A percentile compares a stretch with the other conserved stretches of the same genome.
Conservation (phyloP, 2,113 vertebrate genomes). For the Felis chaus region DNA sequence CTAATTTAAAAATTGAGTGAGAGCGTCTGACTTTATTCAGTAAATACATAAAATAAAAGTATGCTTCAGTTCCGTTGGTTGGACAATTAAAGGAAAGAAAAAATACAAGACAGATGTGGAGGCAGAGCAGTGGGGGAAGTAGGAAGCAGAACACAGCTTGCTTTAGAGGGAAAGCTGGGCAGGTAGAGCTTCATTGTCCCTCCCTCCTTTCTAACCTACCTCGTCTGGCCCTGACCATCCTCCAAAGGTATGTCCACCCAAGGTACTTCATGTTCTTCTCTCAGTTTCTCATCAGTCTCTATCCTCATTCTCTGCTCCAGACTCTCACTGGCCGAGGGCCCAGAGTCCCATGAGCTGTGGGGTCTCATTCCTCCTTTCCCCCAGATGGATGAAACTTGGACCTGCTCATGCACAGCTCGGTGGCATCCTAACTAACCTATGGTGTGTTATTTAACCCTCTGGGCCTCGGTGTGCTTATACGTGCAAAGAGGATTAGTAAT, state of each 20-base stretch:
- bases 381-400: not conserved
- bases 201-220: not conserved
- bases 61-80: not conserved
- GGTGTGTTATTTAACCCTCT: not conserved
- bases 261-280: not conserved
- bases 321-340: not conserved
- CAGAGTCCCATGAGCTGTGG: not conserved
- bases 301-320: not conserved
- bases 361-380: not conserved
- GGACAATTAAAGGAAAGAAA: not conserved
- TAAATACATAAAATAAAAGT: not conserved
- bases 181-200: not conserved
- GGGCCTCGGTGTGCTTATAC: not conserved
- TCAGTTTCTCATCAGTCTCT: not conserved
- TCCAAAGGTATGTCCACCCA: not conserved
- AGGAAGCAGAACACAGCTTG: not conserved
- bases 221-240: not conserved
- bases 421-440: not conserved
- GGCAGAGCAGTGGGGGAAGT: not conserved
- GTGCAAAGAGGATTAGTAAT: not conserved
- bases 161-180: not conserved
- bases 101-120: not conserved
- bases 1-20: conserved; percentile 12
- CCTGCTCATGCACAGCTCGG: not conserved
- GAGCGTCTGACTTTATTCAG: not conserved